These are phyloP conservation scores for Paracanthobrama guichenoti DNA, from an alignment of 2,113 vertebrate genomes.

Conservation along the genomic window DNA sequence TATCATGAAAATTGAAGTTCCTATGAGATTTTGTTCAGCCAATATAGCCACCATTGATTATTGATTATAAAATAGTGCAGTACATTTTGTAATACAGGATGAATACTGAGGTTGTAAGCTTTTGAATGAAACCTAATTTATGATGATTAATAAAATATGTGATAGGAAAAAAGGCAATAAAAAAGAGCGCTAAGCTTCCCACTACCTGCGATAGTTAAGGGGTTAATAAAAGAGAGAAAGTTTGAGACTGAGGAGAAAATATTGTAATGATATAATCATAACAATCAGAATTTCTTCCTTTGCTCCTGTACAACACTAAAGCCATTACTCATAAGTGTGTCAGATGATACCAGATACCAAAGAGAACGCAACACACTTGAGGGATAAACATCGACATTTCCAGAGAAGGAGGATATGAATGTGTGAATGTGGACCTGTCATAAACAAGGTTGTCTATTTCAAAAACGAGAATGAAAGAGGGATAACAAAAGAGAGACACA, in stretches of 20 bases:
- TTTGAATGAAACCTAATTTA: no score
- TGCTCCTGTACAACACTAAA: neutral
- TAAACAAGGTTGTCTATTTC: slow-evolving; percentile 59
- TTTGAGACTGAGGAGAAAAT: neutral
- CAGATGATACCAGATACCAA: neutral
- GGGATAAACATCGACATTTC: neutral
- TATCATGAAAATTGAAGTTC: no score
- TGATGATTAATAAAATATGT: no score
- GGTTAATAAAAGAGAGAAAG: neutral
- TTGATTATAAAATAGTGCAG: no score
- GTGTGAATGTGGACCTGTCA: neutral
- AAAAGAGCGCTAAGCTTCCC: no score
- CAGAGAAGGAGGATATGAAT: neutral
- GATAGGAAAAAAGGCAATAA: no score
- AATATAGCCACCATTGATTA: no score
- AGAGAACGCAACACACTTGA: slow-evolving; percentile 19
- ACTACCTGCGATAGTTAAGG: no score
- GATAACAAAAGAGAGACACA: slow-evolving; percentile 25
- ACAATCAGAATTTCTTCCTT: neutral
- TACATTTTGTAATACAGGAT: no score
- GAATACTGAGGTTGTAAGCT: no score
- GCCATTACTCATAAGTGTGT: neutral
- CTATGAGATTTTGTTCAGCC: no score
- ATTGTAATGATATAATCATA: neutral
- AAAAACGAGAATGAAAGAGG: slow-evolving; percentile 41